Base-by-base conservation (phyloP, 2,113 vertebrate species). In the Psophia crepitans region DNA sequence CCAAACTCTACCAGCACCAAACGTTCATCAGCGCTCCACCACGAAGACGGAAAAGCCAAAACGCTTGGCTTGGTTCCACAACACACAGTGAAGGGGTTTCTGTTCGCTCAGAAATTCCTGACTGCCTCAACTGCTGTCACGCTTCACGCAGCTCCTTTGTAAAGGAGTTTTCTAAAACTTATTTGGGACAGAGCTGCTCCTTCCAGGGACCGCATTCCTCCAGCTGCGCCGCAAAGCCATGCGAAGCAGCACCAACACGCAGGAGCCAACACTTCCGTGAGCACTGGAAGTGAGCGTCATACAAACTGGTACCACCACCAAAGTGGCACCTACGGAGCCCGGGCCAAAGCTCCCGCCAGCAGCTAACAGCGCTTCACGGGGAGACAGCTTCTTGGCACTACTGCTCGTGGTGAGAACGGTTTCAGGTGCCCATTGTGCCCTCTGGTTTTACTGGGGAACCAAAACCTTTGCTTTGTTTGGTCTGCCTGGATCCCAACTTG, bases 1-100 rank as follows among this genome's bases (percentile, higher is more conserved):
- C 1, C 26, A 48, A 37, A 28, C 3, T 68, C 33, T 20, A 3
- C 0, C 2, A 6, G 1, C 3, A 21, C 1, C 1, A 3, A 4
- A 0, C 24, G 20, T 3, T 2, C 5, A 9, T 1, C 12, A 30
- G 28, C 1, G 46, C 60, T 18, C 43, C 35, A 51, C 21, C 28
- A 11, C 0, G 0, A 11, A 7, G 3, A 11, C 4, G 27, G 41
- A 12, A 75, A 56, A 57, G 37, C 53, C 33, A 79, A 58, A 78
- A 27, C 17, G 0, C 3, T 37, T 5, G 0, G 18, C 6, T 17
- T 43, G 12, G 8, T 7, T 51, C 60, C 56, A 21, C 21, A 21
- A 3, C 1, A 3, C 28, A 8, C 1, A 44, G 14, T 16, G 26
- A 70, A 37, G 35, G 21, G 21, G 17, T 28, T 77, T 28, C 49